These are phyloP conservation scores for Anguilla marmorata DNA, from an alignment of 2,797 vertebrate species.

Conservation along the genomic window DNA sequence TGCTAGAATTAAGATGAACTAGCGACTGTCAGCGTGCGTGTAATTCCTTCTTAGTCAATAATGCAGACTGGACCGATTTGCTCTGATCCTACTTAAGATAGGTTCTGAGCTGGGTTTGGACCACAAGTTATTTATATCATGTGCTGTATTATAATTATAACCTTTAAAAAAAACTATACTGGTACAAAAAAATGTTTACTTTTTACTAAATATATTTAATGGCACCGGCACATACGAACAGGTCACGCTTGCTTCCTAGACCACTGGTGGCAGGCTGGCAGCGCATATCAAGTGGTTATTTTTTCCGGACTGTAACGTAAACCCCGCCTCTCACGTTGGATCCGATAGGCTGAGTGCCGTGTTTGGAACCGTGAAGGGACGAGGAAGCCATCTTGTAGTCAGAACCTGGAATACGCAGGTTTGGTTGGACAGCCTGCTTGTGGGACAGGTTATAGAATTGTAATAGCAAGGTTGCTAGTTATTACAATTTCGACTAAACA, in stretches of 20 bases:
- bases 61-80: too few species aligned
- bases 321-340: constrained; percentile 50
- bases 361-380: constrained; percentile 73
- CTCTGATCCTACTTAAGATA: too few species aligned
- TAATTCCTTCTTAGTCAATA: too few species aligned
- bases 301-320: constrained; percentile 10
- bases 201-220: too few species aligned
- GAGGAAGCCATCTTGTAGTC: constrained; percentile 77
- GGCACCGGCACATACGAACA: too few species aligned
- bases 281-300: neutral
- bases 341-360: constrained; percentile 60
- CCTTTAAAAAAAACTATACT: too few species aligned
- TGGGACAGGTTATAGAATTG: neutral
- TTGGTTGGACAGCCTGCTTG: constrained; percentile 33
- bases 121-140: too few species aligned
- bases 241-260: neutral
- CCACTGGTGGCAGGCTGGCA: neutral
- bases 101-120: too few species aligned
- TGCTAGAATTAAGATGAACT: neutral
- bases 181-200: neutral
- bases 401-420: constrained; percentile 46
- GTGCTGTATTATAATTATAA: too few species aligned
- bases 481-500: neutral
- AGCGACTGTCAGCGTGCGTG: neutral
- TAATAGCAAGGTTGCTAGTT: neutral